phyloP scores from a whole-genome alignment of 2,888 invertebrate species.

The Xestia ashworthii region DNA sequence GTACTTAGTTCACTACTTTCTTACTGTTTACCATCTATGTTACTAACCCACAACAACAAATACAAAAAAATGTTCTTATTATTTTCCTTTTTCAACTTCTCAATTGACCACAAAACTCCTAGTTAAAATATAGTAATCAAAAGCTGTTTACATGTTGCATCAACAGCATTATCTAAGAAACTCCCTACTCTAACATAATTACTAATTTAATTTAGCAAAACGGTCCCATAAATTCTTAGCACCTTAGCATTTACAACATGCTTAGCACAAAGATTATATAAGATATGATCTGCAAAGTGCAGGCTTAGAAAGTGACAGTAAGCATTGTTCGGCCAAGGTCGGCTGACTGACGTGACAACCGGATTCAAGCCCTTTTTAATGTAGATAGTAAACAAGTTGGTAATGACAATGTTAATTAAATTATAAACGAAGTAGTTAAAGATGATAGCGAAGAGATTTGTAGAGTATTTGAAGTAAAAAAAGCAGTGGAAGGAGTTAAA shows the following conservation, averaged over 20 bases:
- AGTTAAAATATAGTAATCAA: slow-evolving; percentile 3
- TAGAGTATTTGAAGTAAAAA: not conserved
- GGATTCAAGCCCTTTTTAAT: slow-evolving; percentile 65
- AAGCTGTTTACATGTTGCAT: slow-evolving; percentile 17
- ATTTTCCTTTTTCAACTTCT: not conserved
- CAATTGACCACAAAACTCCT: not conserved
- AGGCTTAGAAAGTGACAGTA: slow-evolving; percentile 70
- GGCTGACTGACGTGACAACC: slow-evolving; percentile 64
- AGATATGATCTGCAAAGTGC: slow-evolving; percentile 51
- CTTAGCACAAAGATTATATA: slow-evolving; percentile 45
- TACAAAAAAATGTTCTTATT: not conserved
- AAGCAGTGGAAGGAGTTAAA: not conserved
- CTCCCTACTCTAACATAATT: slow-evolving; percentile 16
- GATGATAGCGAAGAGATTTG: not conserved
- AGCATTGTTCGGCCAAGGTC: slow-evolving; percentile 68
- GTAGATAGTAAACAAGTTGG: slow-evolving; percentile 38
- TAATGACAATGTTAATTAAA: slow-evolving; percentile 38
- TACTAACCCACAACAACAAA: not conserved
- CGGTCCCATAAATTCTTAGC: slow-evolving; percentile 33
- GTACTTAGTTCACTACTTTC: not conserved
- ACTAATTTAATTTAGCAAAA: slow-evolving; percentile 36
- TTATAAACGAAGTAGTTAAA: slow-evolving; percentile 5
- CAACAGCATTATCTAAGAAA: slow-evolving; percentile 14
- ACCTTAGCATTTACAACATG: slow-evolving; percentile 37
- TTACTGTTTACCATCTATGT: not conserved